These are phyloP conservation scores for Phylloscopus trochiloides DNA, from an alignment of 2,113 vertebrate genomes.

Conservation along the genomic window DNA sequence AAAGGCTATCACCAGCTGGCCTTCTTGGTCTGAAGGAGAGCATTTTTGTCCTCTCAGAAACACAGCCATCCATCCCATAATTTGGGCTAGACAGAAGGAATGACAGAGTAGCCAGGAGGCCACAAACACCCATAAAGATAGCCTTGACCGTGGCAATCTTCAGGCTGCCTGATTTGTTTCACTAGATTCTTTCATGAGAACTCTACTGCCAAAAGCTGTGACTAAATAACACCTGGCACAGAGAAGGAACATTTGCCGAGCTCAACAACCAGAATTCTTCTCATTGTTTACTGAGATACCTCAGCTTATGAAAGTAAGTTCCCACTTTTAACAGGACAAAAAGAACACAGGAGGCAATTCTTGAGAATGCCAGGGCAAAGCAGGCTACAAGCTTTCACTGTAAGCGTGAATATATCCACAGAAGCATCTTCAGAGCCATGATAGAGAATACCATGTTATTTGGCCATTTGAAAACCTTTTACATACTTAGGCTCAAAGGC, in stretches of 20 bases:
- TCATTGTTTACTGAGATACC: background rate
- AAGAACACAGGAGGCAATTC: background rate
- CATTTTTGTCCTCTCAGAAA: background rate
- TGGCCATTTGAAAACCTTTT: background rate
- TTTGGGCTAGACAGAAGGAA: background rate
- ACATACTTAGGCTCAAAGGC: background rate
- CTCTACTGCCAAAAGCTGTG: background rate
- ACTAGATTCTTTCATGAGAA: background rate
- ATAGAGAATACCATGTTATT: background rate
- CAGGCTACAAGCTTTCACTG: background rate
- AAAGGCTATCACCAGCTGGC: background rate
- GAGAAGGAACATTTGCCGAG: background rate
- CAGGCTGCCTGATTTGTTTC: constrained; percentile 30
- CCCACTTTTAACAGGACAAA: background rate
- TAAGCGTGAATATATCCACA: background rate
- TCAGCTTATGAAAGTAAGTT: background rate
- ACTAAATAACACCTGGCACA: background rate
- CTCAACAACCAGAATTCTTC: background rate
- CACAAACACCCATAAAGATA: background rate
- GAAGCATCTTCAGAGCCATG: background rate
- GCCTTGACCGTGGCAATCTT: background rate
- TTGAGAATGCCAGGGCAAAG: background rate
- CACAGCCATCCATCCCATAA: background rate
- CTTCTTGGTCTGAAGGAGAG: background rate
- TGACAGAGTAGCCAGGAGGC: background rate